Evolutionary conservation across 2,113 vertebrate genomes (phyloP).

Genomic region (Ursus arctos): DNA sequence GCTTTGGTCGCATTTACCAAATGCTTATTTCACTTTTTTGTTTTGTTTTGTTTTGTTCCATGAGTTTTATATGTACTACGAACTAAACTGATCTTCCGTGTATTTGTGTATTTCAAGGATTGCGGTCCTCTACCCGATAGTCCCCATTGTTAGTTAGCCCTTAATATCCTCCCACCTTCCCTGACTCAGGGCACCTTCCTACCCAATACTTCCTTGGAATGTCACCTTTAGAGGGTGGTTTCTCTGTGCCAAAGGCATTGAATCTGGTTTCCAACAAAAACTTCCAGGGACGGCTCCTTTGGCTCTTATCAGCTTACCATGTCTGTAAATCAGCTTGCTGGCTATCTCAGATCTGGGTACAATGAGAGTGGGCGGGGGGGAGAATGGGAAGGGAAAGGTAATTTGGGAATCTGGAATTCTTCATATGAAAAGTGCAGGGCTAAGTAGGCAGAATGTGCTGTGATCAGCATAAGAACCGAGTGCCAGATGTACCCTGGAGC

Average conservation of each 20-base stretch:
- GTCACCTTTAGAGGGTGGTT: background rate
- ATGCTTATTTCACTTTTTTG: background rate
- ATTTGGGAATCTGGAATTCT: background rate
- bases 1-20: background rate
- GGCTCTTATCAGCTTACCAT: background rate
- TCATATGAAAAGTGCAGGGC: background rate
- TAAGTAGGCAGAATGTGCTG: background rate
- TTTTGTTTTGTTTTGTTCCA: background rate
- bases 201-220: background rate
- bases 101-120: background rate
- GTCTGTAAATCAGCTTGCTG: background rate
- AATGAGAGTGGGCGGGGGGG: background rate
- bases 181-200: background rate
- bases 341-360: background rate
- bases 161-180: background rate
- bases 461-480: background rate
- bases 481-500: background rate
- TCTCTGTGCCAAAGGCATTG: background rate
- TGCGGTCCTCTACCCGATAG: accelerated
- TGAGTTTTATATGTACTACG: background rate
- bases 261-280: background rate
- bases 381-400: background rate
- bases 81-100: background rate
- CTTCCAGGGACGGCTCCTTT: background rate
- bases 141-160: background rate